Evolutionary conservation across 30 jellyfish, hydroid and myxozoan species (phyloP).

Genomic region (Cassiopea andromeda): DNA sequence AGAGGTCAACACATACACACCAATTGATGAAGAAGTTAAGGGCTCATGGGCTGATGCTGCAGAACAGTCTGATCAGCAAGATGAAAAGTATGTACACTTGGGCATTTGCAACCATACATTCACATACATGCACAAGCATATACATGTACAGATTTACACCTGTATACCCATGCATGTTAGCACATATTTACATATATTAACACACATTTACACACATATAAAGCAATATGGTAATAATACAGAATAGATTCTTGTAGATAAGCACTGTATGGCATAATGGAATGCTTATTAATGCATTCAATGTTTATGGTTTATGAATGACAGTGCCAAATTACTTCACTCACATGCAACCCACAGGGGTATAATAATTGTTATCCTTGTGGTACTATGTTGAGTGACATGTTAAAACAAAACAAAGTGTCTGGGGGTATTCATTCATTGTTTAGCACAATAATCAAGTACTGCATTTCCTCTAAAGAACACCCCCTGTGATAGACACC

Average conservation of each 20-base stretch:
- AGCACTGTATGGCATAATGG: conserved; percentile 35
- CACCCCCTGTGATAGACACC: too few relatives aligned
- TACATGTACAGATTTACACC: too few relatives aligned
- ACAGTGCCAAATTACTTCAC: conserved; percentile 14
- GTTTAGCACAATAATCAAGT: too few relatives aligned
- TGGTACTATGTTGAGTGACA: conserved; percentile 40
- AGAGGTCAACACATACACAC: conserved; percentile 64
- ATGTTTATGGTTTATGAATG: neutral
- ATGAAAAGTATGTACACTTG: conserved; percentile 54
- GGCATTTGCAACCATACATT: too few relatives aligned
- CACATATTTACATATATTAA: too few relatives aligned
- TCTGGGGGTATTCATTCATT: too few relatives aligned
- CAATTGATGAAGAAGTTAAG: conserved; percentile 74
- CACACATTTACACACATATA: too few relatives aligned
- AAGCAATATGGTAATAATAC: too few relatives aligned
- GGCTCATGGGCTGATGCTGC: conserved; percentile 86
- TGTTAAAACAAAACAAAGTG: neutral
- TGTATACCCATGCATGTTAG: neutral
- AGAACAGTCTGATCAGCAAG: conserved; percentile 65
- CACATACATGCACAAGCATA: too few relatives aligned
- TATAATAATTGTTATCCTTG: neutral
- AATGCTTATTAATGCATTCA: neutral
- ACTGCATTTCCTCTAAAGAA: too few relatives aligned
- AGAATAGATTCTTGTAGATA: too few relatives aligned
- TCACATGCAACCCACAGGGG: conserved; percentile 34